Percentiles rank a stretch among this genome's conserved stretches.
These are phyloP conservation scores for Oryzias woworae DNA, from an alignment of 2,113 vertebrate genomes.

Conservation along the genomic window DNA sequence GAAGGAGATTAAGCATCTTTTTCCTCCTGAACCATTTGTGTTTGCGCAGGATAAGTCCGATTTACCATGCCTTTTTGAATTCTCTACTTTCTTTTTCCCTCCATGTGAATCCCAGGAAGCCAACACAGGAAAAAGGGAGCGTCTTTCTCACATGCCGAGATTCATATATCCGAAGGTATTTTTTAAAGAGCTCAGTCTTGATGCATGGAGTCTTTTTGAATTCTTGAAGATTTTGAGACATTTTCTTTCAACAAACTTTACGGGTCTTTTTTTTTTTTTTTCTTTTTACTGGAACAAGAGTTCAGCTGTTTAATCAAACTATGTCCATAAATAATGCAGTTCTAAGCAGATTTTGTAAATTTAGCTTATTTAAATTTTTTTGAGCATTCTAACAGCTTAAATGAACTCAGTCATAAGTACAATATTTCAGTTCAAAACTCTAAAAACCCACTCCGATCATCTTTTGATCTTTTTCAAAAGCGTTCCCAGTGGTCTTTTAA, in stretches of 20 bases:
- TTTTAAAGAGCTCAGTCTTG: constrained; percentile 54
- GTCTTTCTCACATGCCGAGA: constrained; percentile 72
- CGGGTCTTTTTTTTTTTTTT: constrained; percentile 32
- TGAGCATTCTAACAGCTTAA: no score
- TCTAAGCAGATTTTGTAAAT: neutral
- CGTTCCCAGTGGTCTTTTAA: no score
- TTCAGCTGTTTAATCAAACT: constrained; percentile 12
- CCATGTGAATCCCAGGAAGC: constrained; percentile 65
- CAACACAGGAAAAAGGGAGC: constrained; percentile 75
- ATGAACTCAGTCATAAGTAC: no score
- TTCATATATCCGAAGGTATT: constrained; percentile 77
- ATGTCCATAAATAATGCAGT: constrained; percentile 23
- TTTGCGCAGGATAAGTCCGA: constrained; percentile 23
- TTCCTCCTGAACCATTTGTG: constrained; percentile 26
- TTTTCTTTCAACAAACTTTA: constrained; percentile 9
- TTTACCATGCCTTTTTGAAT: constrained; percentile 53
- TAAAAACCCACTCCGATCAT: no score
- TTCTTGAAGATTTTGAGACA: constrained; percentile 30
- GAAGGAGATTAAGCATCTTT: constrained; percentile 8
- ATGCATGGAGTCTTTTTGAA: constrained; percentile 62
- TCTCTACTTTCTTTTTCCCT: constrained; percentile 51
- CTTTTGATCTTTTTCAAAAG: no score
- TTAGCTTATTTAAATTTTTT: constrained; percentile 1
- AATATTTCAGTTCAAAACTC: no score
- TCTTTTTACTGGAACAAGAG: constrained; percentile 21